These are phyloP conservation scores for Pogonocichla stellata DNA, from an alignment of 2,113 vertebrate species.

Conservation along the genomic window DNA sequence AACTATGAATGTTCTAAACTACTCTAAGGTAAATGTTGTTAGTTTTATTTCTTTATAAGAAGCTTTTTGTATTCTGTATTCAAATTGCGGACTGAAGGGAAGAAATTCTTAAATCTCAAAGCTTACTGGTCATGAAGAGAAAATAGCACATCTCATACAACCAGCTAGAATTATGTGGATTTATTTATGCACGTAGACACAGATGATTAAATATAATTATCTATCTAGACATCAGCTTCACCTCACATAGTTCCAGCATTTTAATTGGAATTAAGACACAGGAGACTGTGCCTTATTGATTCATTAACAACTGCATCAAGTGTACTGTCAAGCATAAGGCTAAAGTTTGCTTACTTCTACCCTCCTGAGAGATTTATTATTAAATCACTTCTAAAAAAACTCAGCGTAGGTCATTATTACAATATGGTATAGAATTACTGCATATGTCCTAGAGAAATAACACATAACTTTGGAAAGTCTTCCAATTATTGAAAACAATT, in stretches of 20 bases:
- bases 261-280: slow-evolving; percentile 61
- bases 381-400: slow-evolving; percentile 33
- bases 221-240: not conserved
- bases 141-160: not conserved
- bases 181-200: not conserved
- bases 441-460: not conserved
- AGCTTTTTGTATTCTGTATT: not conserved
- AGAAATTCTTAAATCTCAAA: not conserved
- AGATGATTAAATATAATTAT: not conserved
- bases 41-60: not conserved
- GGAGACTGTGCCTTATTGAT: slow-evolving; percentile 44
- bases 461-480: not conserved
- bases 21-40: not conserved
- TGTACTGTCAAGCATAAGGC: slow-evolving; percentile 36
- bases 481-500: not conserved
- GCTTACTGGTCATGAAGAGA: not conserved
- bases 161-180: not conserved
- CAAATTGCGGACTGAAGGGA: not conserved
- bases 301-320: slow-evolving; percentile 44
- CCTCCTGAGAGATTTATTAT: slow-evolving; percentile 45
- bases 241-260: slow-evolving; percentile 38
- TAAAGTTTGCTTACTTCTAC: slow-evolving; percentile 42
- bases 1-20: not conserved
- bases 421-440: slow-evolving; percentile 13
- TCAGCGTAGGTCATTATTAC: slow-evolving; percentile 1